These are phyloP conservation scores for Nothocercus nigrocapillus DNA, from an alignment of 2,113 vertebrate species.

Conservation along the genomic window DNA sequence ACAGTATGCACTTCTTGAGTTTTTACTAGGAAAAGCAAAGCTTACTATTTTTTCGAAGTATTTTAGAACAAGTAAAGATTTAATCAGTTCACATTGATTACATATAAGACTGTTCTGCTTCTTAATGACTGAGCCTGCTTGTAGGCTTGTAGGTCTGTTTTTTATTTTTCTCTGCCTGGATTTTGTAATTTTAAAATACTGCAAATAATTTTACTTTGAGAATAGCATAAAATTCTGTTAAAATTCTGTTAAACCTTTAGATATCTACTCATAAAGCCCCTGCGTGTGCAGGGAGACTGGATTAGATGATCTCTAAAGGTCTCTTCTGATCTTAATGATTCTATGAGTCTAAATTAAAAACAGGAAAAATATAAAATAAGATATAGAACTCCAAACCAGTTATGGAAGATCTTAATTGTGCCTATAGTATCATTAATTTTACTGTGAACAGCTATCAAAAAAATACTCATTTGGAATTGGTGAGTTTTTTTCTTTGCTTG, in stretches of 20 bases:
- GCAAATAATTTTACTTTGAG: background rate
- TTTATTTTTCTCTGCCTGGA: background rate
- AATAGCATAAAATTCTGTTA: background rate
- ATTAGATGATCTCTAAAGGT: no score
- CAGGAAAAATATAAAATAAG: background rate
- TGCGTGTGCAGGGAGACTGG: no score
- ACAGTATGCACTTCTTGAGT: background rate
- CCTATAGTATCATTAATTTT: background rate
- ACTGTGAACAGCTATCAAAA: background rate
- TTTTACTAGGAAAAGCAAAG: background rate
- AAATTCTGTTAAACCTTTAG: background rate
- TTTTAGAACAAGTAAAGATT: background rate
- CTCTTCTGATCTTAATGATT: no score
- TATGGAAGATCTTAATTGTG: background rate
- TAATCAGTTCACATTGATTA: conserved; percentile 26
- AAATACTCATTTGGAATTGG: background rate
- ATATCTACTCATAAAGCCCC: background rate
- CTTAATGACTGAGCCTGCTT: background rate
- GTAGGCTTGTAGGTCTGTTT: background rate
- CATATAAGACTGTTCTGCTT: background rate
- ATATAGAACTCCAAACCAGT: background rate
- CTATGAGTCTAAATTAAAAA: background rate
- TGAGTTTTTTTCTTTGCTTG: no score
- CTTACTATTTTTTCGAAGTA: background rate
- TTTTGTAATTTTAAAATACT: background rate